A percentile compares a stretch with the other conserved stretches of the same genome.
Evolutionary conservation across 2,888 invertebrate species (phyloP).

Genomic region (Erpobdella octoculata): DNA sequence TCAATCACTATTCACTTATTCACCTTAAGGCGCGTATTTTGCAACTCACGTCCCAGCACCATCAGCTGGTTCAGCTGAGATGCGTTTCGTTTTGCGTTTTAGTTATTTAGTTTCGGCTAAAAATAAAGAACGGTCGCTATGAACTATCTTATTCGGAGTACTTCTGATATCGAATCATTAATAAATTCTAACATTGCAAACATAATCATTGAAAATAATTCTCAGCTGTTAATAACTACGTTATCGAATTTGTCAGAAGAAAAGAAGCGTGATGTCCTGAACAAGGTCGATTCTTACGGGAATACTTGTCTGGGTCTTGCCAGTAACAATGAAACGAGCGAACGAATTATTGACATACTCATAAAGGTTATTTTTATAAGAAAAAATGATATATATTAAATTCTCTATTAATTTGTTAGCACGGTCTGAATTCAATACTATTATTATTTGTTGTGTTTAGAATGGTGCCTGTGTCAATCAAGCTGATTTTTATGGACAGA

Average conservation of each 20-base stretch:
- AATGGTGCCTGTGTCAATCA: conserved; percentile 31
- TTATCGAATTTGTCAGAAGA: conserved; percentile 2
- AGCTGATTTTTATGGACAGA: conserved; percentile 34
- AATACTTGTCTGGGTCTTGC: conserved; percentile 4
- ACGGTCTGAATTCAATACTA: no score
- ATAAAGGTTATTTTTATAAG: no score
- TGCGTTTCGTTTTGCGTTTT: background rate
- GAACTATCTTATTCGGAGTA: background rate
- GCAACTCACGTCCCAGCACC: no score
- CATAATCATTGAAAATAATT: background rate
- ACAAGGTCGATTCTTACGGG: conserved; percentile 5
- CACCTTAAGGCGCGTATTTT: no score
- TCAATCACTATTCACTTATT: no score
- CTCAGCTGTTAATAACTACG: background rate
- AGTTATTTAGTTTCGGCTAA: no score
- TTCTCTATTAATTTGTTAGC: no score
- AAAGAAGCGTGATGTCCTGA: background rate
- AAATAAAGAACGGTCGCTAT: background rate
- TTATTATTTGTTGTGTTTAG: conserved; percentile 19
- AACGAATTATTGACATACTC: background rate
- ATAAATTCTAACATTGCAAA: background rate
- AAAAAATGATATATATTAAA: no score
- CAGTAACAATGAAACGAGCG: background rate
- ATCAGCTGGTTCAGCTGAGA: background rate
- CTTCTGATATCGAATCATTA: background rate